phyloP scores from a whole-genome alignment of 2,888 invertebrate genomes.

The Cataglyphis rosenhaueri region DNA sequence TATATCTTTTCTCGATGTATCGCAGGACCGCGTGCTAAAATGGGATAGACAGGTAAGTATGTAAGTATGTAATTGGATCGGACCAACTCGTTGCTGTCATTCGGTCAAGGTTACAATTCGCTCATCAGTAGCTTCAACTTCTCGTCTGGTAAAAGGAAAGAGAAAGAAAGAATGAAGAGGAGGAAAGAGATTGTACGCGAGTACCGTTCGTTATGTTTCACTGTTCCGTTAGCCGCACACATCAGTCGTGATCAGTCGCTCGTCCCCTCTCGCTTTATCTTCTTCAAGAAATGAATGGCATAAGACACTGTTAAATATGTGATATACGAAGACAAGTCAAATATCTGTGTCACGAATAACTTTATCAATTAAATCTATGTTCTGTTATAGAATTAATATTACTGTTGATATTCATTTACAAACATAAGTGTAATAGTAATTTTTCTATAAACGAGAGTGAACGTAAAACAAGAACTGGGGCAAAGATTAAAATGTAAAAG shows the following conservation, averaged over 20 bases:
- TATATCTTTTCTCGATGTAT: neutral
- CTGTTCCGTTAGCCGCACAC: conserved; percentile 76
- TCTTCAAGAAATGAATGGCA: neutral
- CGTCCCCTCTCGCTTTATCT: conserved; percentile 48
- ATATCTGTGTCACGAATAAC: neutral
- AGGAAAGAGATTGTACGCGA: conserved; percentile 61
- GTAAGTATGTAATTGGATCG: conserved; percentile 33
- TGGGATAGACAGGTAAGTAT: conserved; percentile 1
- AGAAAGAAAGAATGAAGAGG: conserved; percentile 39
- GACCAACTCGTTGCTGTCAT: neutral
- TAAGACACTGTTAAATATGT: neutral
- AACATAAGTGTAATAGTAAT: neutral
- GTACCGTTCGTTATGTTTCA: conserved; percentile 73
- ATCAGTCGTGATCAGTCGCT: conserved; percentile 60
- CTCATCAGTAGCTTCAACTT: conserved; percentile 12
- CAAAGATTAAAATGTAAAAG: neutral
- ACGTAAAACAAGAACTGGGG: neutral
- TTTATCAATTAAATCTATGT: neutral
- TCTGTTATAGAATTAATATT: neutral
- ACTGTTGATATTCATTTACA: neutral
- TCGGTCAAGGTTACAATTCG: conserved; percentile 36
- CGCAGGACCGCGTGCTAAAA: neutral
- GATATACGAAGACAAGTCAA: neutral
- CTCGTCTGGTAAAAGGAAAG: conserved; percentile 9
- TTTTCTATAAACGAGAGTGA: neutral